Evolutionary conservation across 92 coral and sea anemone genomes (phyloP).

Genomic region (Epizoanthus fatuus): DNA sequence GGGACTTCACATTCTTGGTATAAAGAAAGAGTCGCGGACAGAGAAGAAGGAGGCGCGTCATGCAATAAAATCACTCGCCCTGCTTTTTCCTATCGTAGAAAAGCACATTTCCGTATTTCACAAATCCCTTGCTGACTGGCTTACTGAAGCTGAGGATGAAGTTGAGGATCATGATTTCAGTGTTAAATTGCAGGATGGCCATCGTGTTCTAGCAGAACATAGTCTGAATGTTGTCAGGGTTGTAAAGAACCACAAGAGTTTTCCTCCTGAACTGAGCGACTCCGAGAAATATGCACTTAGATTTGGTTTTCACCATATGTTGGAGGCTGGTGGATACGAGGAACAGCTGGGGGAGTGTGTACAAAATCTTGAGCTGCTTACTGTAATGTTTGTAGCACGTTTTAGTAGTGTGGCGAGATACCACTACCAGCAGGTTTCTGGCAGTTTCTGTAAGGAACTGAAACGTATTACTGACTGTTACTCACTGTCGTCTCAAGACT

Average conservation of each 20-base stretch:
- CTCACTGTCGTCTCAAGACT: neutral
- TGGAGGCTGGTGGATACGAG: too few relatives aligned
- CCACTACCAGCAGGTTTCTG: neutral
- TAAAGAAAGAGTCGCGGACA: too few relatives aligned
- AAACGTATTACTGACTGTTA: neutral
- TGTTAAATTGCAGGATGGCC: neutral
- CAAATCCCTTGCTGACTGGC: slow-evolving; percentile 15
- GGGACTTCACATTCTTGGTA: too few relatives aligned
- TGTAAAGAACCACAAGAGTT: too few relatives aligned
- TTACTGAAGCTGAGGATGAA: neutral
- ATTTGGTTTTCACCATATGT: too few relatives aligned
- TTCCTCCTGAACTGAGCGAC: too few relatives aligned
- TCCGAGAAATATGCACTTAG: too few relatives aligned
- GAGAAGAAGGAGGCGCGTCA: neutral
- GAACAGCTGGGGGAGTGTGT: too few relatives aligned
- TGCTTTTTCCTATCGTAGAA: neutral
- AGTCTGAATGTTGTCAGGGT: too few relatives aligned
- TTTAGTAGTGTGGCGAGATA: neutral
- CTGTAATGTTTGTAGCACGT: neutral
- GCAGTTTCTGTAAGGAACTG: neutral
- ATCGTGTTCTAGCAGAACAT: neutral
- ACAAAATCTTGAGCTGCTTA: too few relatives aligned
- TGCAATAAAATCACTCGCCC: neutral
- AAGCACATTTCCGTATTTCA: neutral
- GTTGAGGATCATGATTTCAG: neutral